A percentile compares a stretch with the other conserved stretches of the same genome.
These are phyloP conservation scores for Barypeithes pellucidus DNA, from an alignment of 2,888 invertebrate species.

Conservation along the genomic window DNA sequence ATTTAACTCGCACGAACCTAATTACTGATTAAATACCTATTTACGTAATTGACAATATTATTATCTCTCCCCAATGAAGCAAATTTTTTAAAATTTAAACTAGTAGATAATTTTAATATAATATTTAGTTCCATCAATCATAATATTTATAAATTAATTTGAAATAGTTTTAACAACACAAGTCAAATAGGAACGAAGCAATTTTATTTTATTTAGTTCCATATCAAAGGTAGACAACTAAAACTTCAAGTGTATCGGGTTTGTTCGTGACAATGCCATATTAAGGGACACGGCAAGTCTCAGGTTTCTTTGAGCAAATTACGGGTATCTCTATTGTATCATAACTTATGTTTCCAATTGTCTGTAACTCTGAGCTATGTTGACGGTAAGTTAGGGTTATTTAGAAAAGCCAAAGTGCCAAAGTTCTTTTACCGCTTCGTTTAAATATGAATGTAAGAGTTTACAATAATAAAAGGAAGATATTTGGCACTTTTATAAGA, in stretches of 20 bases:
- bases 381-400: constrained; percentile 7
- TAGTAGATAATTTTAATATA: too few species aligned
- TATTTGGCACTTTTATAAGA: not conserved
- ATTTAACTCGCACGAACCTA: too few species aligned
- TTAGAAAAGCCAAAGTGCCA: not conserved
- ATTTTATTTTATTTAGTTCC: not conserved
- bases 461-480: not conserved
- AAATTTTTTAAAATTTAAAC: too few species aligned
- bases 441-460: not conserved
- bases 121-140: too few species aligned
- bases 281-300: constrained; percentile 5
- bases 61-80: too few species aligned
- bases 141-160: too few species aligned
- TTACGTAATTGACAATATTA: too few species aligned
- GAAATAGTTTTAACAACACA: too few species aligned
- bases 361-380: constrained; percentile 16
- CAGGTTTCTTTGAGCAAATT: constrained; percentile 18
- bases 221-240: not conserved
- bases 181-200: too few species aligned
- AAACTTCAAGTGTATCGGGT: not conserved
- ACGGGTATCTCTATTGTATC: constrained; percentile 20
- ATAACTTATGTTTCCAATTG: constrained; percentile 31
- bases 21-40: too few species aligned
- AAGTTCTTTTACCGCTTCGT: not conserved
- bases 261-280: not conserved